phyloP scores from a whole-genome alignment of 2,888 invertebrate genomes.

The Heliconius hortense region DNA sequence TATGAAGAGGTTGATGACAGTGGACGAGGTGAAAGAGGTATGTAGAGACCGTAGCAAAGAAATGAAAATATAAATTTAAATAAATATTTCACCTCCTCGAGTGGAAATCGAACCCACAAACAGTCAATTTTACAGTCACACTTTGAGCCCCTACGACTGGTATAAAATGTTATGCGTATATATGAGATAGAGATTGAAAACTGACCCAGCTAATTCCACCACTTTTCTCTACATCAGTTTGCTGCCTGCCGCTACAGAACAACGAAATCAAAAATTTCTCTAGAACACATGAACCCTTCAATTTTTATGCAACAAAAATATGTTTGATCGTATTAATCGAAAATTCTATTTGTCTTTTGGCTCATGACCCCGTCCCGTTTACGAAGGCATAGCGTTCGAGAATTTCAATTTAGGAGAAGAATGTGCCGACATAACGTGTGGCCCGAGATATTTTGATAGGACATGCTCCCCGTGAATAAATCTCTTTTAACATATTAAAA shows the following conservation, averaged over 20 bases:
- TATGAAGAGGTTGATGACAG: too few species aligned
- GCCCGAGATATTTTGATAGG: constrained; percentile 82
- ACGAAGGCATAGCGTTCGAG: constrained; percentile 77
- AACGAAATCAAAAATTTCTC: not conserved
- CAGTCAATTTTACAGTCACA: too few species aligned
- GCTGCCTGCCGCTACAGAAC: not conserved
- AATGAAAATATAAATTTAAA: too few species aligned
- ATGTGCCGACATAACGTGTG: constrained; percentile 82
- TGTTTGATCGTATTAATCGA: constrained; percentile 77
- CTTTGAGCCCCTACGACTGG: too few species aligned
- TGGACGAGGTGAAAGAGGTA: too few species aligned
- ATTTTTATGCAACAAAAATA: constrained; percentile 53
- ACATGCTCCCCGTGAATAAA: constrained; percentile 81
- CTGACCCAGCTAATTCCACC: not conserved
- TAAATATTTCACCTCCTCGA: too few species aligned
- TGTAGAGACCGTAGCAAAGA: too few species aligned
- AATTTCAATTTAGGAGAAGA: constrained; percentile 84
- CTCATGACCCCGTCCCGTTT: constrained; percentile 73
- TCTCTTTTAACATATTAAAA: constrained; percentile 80
- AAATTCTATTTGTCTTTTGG: constrained; percentile 80
- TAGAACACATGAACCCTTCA: constrained; percentile 20
- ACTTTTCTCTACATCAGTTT: not conserved
- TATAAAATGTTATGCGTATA: not conserved
- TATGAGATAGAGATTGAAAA: not conserved
- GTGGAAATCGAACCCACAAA: too few species aligned